Base-by-base conservation (phyloP, 1,140 invertebrate genomes). In the Homalodisca vitripennis region DNA sequence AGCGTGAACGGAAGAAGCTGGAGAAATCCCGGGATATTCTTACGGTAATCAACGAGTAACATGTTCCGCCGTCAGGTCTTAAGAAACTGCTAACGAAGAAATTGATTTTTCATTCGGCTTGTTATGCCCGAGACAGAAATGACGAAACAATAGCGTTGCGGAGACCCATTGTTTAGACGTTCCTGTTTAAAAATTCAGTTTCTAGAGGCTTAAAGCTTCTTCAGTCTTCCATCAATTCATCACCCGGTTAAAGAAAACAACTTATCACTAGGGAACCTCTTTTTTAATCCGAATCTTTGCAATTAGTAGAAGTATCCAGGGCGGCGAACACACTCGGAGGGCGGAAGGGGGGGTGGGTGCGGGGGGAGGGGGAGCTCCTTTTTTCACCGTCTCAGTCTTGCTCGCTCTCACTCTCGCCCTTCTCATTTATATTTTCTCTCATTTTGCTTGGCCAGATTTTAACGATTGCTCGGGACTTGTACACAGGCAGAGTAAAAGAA, bases 401-500 rank as follows among this genome's bases (percentile, higher is more conserved):
- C n/a, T n/a, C 51, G 60, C 68, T 69, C 68, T 70, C 66, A 32
- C 32, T 69, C 55, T 34, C 68, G 67, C 66, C 69, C 67, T 69
- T 72, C 72, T 74, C 73, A 74, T 74, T 74, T 74, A 73, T 74
- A 74, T 72, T 71, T 71, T 73, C 72, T 70, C 71, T 74, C 73
- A 73, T 73, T 73, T 73, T 70, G 73, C 71, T 69, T 69, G 72
- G 73, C 72, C 72, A 73, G 73, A 74, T 74, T 74, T 74, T 74
- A 74, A 74, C 73, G 73, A 74, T 74, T 74, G 71, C 70, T 67
- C 66, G 53, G 34, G 64, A 65, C 41, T 64, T 47, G 69, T 66
- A 62, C 66, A 66, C 70, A 68, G 70, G 32, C 57, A 67, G 53
- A 73, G 70, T 71, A 71, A 71, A 72, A 72, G 71, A 72, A 72